These are phyloP conservation scores for Sialis fuliginosa DNA, from an alignment of 2,888 invertebrate genomes.

Conservation along the genomic window DNA sequence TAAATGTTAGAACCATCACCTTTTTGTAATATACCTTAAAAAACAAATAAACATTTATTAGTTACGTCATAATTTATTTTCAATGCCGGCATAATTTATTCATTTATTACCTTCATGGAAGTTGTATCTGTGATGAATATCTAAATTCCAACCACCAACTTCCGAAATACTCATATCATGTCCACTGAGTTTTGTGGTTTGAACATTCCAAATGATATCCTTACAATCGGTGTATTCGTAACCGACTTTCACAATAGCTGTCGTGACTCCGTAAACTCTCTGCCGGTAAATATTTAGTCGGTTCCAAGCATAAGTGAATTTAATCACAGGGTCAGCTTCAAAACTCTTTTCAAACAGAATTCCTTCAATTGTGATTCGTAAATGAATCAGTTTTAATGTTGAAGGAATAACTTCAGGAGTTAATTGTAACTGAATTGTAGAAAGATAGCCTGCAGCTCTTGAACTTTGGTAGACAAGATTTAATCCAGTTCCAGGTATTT, in stretches of 20 bases:
- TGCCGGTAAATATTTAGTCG: slow-evolving; percentile 89
- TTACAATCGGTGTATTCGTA: slow-evolving; percentile 89
- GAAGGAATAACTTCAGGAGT: slow-evolving; percentile 72
- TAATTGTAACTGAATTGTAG: slow-evolving; percentile 79
- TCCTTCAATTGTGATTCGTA: slow-evolving; percentile 87
- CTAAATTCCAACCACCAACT: slow-evolving; percentile 94
- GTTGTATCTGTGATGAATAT: slow-evolving; percentile 95
- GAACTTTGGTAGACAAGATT: slow-evolving; percentile 94
- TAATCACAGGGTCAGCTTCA: slow-evolving; percentile 91
- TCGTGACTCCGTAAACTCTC: slow-evolving; percentile 90
- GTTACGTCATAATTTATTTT: no score
- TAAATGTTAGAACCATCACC: slow-evolving; percentile 95
- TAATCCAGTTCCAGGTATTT: slow-evolving; percentile 87
- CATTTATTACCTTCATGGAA: slow-evolving; percentile 76
- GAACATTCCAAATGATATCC: slow-evolving; percentile 88
- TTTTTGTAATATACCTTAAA: slow-evolving; percentile 78
- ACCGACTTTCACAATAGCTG: slow-evolving; percentile 87
- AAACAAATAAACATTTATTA: neutral
- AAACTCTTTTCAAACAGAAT: slow-evolving; percentile 83
- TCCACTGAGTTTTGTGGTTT: slow-evolving; percentile 86
- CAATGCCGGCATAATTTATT: neutral
- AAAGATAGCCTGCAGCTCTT: slow-evolving; percentile 80
- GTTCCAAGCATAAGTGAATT: slow-evolving; percentile 97
- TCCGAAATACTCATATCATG: slow-evolving; percentile 95
- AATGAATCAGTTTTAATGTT: slow-evolving; percentile 70